Conservation (phyloP, 2,113 vertebrate genomes). For the Miniopterus natalensis region DNA sequence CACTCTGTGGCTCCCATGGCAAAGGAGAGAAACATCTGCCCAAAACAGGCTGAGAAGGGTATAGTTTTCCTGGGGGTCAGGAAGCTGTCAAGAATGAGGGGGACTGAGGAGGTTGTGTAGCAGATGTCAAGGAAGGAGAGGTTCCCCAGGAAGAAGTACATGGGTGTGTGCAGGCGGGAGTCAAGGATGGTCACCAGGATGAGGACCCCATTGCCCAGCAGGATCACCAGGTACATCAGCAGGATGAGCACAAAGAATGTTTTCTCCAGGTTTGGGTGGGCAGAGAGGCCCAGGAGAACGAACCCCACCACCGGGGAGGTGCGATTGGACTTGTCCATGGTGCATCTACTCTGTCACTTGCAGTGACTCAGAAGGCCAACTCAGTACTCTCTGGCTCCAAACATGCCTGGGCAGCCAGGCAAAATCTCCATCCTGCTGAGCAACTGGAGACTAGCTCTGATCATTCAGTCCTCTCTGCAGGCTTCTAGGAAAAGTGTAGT, state of each 20-base stretch:
- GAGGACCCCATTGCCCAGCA: conserved; percentile 73
- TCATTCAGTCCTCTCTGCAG: background rate
- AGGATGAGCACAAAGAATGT: conserved; percentile 64
- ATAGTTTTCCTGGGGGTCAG: conserved; percentile 64
- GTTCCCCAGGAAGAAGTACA: conserved; percentile 80
- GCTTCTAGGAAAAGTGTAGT: background rate
- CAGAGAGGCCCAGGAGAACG: conserved; percentile 75
- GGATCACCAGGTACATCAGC: conserved; percentile 61
- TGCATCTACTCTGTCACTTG: background rate
- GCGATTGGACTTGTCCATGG: conserved; percentile 58
- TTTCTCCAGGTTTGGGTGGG: conserved; percentile 71
- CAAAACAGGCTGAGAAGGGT: conserved; percentile 47
- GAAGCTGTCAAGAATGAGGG: conserved; percentile 74
- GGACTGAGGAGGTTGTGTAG: conserved; percentile 72
- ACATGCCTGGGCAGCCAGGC: background rate
- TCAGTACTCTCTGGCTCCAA: background rate
- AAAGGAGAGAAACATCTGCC: conserved; percentile 80
- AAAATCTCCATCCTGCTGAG: background rate
- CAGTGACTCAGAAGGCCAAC: background rate
- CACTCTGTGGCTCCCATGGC: conserved; percentile 76
- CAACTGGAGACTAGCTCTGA: background rate
- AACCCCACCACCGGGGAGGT: conserved; percentile 10
- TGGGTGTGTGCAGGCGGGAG: conserved; percentile 52
- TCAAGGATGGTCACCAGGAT: conserved; percentile 70
- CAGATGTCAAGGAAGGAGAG: conserved; percentile 82